Percentiles rank a stretch among this genome's conserved stretches.
These are phyloP conservation scores for Eutolmus rufibarbis DNA, from an alignment of 2,888 invertebrate genomes.

Conservation along the genomic window DNA sequence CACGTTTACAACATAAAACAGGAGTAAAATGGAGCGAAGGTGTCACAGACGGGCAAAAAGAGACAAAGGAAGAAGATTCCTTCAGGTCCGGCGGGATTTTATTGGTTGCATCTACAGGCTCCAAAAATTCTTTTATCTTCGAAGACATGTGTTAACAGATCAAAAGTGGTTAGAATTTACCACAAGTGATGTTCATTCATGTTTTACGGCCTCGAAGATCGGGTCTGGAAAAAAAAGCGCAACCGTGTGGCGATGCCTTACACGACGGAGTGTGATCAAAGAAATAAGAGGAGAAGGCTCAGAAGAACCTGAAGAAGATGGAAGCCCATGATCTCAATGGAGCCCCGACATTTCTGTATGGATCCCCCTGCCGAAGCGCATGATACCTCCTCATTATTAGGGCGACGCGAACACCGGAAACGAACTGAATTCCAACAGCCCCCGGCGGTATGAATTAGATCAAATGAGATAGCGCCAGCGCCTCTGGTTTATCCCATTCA, in stretches of 20 bases:
- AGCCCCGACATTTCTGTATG: neutral
- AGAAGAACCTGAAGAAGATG: constrained; percentile 23
- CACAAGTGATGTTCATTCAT: constrained; percentile 38
- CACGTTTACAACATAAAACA: constrained; percentile 43
- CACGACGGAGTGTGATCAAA: constrained; percentile 30
- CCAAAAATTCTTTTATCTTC: constrained; percentile 44
- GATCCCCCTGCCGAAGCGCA: constrained; percentile 14
- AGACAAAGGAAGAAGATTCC: neutral
- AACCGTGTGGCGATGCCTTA: constrained; percentile 24
- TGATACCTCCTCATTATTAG: constrained; percentile 31
- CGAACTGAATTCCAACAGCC: constrained; percentile 46
- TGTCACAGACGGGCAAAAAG: constrained; percentile 25
- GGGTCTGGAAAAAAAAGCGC: neutral
- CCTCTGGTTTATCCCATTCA: constrained; percentile 37
- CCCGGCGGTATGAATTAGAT: constrained; percentile 46
- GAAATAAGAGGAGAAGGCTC: constrained; percentile 17
- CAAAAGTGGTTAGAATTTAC: constrained; percentile 39
- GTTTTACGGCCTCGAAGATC: constrained; percentile 23
- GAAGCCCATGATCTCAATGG: constrained; percentile 28
- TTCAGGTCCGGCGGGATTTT: constrained; percentile 7
- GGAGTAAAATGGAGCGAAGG: constrained; percentile 22
- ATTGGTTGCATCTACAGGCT: constrained; percentile 4
- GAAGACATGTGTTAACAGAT: constrained; percentile 47
- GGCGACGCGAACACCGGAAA: constrained; percentile 45
- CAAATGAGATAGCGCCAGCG: constrained; percentile 49